Evolutionary conservation across 2,797 vertebrate species (phyloP).

Genomic region (Poecilia picta): DNA sequence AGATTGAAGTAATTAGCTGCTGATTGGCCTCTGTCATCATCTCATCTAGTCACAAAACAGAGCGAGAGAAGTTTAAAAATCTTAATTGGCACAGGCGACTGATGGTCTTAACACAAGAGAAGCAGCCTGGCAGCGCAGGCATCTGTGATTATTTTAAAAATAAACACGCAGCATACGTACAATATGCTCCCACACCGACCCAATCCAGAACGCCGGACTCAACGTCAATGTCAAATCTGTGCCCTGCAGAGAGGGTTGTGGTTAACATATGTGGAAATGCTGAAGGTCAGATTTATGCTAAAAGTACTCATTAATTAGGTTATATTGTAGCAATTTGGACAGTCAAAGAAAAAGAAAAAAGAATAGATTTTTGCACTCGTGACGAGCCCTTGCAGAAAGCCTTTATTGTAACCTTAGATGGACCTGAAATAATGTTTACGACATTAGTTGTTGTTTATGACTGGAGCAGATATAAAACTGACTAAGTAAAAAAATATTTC

Average conservation of each 20-base stretch:
- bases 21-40: slow-evolving; percentile 68
- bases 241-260: slow-evolving; percentile 62
- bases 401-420: neutral
- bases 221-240: slow-evolving; percentile 61
- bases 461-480: neutral
- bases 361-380: neutral
- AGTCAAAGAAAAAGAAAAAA: neutral
- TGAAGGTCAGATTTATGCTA: slow-evolving; percentile 53
- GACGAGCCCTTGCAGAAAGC: neutral
- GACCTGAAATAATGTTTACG: neutral
- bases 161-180: slow-evolving; percentile 71
- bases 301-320: slow-evolving; percentile 35
- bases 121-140: slow-evolving; percentile 60
- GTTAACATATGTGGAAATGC: slow-evolving; percentile 63
- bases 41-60: slow-evolving; percentile 56
- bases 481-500: neutral
- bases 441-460: neutral
- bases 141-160: slow-evolving; percentile 75
- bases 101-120: slow-evolving; percentile 67
- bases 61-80: slow-evolving; percentile 67
- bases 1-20: slow-evolving; percentile 63
- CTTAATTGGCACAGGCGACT: slow-evolving; percentile 74
- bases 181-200: slow-evolving; percentile 67
- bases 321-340: neutral
- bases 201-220: slow-evolving; percentile 62